phyloP scores from a whole-genome alignment of 2,113 vertebrate species.

The Anser cygnoides region DNA sequence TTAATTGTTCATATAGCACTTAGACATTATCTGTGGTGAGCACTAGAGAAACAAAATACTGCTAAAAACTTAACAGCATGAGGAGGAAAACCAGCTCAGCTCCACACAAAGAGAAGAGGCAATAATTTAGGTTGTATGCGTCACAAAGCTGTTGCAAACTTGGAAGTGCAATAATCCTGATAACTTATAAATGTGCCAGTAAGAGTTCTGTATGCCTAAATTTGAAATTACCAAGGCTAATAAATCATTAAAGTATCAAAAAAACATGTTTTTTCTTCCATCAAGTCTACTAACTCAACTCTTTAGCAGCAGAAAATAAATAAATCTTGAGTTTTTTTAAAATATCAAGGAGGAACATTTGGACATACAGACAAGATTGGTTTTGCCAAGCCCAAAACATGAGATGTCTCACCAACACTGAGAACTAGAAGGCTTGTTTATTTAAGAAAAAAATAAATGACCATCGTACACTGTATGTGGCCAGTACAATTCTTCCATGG shows the following conservation, averaged over 20 bases:
- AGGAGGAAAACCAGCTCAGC: not conserved
- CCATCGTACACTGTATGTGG: not conserved
- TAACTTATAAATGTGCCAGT: not conserved
- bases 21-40: not conserved
- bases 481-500: not conserved
- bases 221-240: not conserved
- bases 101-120: not conserved
- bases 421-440: not conserved
- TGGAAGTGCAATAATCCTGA: not conserved
- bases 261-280: not conserved
- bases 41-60: not conserved
- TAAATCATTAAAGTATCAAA: not conserved
- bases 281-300: not conserved
- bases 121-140: not conserved
- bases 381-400: not conserved
- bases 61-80: not conserved
- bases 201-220: not conserved
- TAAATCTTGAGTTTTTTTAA: not conserved
- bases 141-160: not conserved
- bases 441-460: not conserved
- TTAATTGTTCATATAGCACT: not conserved
- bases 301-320: not conserved
- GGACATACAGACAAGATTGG: not conserved
- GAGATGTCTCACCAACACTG: not conserved
- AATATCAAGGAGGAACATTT: not conserved